Evolutionary conservation across 1,140 invertebrate genomes (phyloP).

Genomic region (Meloidogyne floridensis): DNA sequence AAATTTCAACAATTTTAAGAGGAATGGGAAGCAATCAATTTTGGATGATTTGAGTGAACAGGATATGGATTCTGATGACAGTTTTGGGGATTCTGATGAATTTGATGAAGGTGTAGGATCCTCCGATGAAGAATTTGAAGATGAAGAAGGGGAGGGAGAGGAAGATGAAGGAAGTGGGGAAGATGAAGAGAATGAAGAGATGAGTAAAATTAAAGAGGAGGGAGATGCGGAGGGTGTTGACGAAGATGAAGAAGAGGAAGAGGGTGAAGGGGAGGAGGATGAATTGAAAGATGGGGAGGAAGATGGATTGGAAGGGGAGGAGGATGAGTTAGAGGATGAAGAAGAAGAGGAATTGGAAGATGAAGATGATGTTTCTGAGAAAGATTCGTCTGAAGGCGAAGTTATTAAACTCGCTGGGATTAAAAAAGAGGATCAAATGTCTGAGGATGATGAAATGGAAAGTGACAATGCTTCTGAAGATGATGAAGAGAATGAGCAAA

Average conservation of each 20-base stretch:
- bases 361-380: not conserved
- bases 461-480: conserved; percentile 3
- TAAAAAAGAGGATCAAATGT: not conserved
- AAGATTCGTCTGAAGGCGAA: not conserved
- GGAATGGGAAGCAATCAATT: not conserved
- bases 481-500: not conserved
- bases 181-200: not conserved
- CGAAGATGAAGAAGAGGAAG: not conserved
- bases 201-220: not conserved
- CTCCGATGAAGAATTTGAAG: not conserved
- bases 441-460: not conserved
- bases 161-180: not conserved
- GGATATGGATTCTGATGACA: conserved; percentile 26
- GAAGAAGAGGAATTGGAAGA: too few relatives aligned
- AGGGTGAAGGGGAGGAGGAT: not conserved
- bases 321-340: too few relatives aligned
- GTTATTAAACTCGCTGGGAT: not conserved
- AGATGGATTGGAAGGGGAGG: not conserved
- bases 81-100: not conserved
- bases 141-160: not conserved
- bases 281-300: not conserved
- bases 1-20: not conserved
- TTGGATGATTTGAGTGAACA: conserved; percentile 29
- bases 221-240: not conserved
- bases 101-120: not conserved